These are phyloP conservation scores for Vireo griseus DNA, from an alignment of 2,797 vertebrate genomes.

Conservation along the genomic window DNA sequence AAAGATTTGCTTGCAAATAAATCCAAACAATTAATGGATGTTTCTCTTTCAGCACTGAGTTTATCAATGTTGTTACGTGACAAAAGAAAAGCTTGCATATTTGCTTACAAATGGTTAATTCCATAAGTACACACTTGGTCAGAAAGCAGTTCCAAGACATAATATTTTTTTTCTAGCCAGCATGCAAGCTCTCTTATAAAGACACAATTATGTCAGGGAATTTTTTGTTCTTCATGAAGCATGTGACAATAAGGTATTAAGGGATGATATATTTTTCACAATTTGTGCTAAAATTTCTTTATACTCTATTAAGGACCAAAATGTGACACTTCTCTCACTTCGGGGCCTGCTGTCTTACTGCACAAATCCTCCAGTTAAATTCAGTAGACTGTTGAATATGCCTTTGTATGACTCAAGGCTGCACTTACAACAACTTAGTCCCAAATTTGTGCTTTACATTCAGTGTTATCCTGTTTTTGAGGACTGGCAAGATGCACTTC, in stretches of 20 bases:
- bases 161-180: neutral
- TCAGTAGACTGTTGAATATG: neutral
- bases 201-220: neutral
- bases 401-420: neutral
- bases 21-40: neutral
- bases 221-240: constrained; percentile 2
- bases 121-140: neutral
- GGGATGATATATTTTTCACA: neutral
- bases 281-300: neutral
- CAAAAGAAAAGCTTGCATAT: neutral
- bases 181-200: neutral
- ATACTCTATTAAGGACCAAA: neutral
- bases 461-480: neutral
- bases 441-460: neutral
- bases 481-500: neutral
- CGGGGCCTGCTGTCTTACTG: neutral
- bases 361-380: neutral
- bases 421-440: neutral
- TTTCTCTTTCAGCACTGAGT: neutral
- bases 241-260: neutral
- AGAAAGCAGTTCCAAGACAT: neutral
- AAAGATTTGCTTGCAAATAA: constrained; percentile 28
- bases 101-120: neutral
- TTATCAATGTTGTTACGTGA: neutral
- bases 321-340: neutral